Conservation (phyloP, 92 coral and sea anemone genomes). For the Zoanthus sociatus region DNA sequence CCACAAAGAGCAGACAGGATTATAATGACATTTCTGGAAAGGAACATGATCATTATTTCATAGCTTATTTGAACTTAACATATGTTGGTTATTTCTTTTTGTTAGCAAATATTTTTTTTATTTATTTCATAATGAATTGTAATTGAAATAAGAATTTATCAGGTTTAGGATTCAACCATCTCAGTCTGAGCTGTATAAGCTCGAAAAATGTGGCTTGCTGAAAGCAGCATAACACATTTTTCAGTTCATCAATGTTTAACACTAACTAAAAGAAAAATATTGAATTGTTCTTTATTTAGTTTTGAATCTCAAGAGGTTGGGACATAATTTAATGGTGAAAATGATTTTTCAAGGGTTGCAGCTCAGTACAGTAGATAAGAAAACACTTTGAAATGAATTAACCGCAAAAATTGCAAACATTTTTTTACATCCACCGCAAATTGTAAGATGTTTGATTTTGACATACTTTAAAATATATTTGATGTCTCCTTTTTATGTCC, state of each 20-base stretch:
- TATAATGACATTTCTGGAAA: background rate
- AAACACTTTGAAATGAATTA: too few species aligned
- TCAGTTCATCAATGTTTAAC: too few species aligned
- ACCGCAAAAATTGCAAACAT: too few species aligned
- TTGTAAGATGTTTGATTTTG: background rate
- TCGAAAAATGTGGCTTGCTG: background rate
- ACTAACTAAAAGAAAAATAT: background rate
- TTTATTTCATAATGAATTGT: too few species aligned
- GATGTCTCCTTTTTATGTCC: background rate
- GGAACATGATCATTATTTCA: background rate
- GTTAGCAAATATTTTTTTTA: background rate
- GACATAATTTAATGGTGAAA: too few species aligned
- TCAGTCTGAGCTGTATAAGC: background rate
- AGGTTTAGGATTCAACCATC: background rate
- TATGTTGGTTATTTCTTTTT: background rate
- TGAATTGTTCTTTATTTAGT: background rate
- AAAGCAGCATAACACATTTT: background rate
- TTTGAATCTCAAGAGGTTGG: background rate
- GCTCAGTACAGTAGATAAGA: too few species aligned
- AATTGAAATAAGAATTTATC: background rate
- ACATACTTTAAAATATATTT: background rate
- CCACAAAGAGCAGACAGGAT: too few species aligned
- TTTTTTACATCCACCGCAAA: too few species aligned
- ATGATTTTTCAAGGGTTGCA: too few species aligned
- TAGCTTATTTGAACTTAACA: background rate